These are phyloP conservation scores for Hypocryptadius cinnamomeus DNA, from an alignment of 2,113 vertebrate species.

Conservation along the genomic window DNA sequence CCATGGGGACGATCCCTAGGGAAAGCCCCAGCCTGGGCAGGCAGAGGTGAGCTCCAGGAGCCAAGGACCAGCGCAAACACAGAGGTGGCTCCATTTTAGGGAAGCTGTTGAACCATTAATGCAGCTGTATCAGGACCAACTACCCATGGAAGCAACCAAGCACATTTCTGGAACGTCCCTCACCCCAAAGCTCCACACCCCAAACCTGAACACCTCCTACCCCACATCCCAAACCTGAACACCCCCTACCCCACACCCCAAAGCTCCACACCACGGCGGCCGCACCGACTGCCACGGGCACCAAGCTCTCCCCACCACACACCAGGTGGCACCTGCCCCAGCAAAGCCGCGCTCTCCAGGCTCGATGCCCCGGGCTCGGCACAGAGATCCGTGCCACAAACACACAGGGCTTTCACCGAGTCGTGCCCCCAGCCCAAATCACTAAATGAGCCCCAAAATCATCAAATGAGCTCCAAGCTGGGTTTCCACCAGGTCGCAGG, in stretches of 20 bases:
- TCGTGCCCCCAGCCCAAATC: not conserved
- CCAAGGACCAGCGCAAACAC: not conserved
- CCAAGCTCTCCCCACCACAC: accelerated
- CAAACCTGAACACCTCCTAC: not conserved
- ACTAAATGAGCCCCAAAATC: not conserved
- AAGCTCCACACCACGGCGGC: accelerated
- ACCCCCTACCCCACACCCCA: not conserved
- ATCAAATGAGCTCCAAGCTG: not conserved
- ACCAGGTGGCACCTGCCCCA: not conserved
- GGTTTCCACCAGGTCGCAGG: not conserved
- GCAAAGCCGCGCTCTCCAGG: not conserved
- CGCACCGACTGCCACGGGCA: not conserved
- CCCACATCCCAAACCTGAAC: not conserved
- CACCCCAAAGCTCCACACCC: not conserved
- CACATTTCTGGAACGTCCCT: not conserved
- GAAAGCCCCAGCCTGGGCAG: not conserved
- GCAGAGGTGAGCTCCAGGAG: not conserved
- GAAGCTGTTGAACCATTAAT: not conserved
- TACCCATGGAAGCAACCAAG: not conserved
- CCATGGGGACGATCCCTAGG: not conserved
- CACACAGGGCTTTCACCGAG: not conserved
- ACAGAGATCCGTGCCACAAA: accelerated
- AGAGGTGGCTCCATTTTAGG: not conserved
- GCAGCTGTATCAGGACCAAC: not conserved
- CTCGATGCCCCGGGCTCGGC: accelerated